phyloP scores from a whole-genome alignment of 1,140 invertebrate genomes.

The Muscidifurax raptorellus region DNA sequence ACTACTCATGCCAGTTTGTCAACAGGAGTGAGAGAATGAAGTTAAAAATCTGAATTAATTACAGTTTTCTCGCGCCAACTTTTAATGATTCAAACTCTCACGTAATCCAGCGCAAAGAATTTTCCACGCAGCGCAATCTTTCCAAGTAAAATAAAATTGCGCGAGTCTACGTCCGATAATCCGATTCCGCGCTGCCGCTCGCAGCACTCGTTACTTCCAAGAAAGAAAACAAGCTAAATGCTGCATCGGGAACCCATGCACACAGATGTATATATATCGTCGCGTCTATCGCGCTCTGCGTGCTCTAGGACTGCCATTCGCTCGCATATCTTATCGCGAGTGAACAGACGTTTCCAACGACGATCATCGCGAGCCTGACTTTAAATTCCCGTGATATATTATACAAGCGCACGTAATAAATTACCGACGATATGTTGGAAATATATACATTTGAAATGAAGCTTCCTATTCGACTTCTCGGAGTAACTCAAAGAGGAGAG shows the following conservation, averaged over 20 bases:
- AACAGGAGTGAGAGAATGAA: too few relatives aligned
- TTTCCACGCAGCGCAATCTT: background rate
- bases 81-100: too few relatives aligned
- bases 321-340: background rate
- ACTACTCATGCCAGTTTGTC: too few relatives aligned
- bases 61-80: too few relatives aligned
- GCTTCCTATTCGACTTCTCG: conserved; percentile 25
- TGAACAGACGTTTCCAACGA: background rate
- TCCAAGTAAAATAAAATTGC: background rate
- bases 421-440: background rate
- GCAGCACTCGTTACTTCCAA: background rate
- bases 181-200: background rate
- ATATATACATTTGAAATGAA: background rate
- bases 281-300: background rate
- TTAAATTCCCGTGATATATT: background rate
- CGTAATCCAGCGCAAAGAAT: background rate
- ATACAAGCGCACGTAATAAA: background rate
- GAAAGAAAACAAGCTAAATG: conserved; percentile 23
- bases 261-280: background rate
- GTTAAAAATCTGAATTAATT: too few relatives aligned
- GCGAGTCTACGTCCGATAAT: conserved; percentile 25
- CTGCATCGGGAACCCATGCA: background rate
- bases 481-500: background rate
- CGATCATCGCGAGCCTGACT: background rate
- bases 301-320: background rate